Conservation (phyloP, 2,797 vertebrate species). For the Pipistrellus kuhlii region DNA sequence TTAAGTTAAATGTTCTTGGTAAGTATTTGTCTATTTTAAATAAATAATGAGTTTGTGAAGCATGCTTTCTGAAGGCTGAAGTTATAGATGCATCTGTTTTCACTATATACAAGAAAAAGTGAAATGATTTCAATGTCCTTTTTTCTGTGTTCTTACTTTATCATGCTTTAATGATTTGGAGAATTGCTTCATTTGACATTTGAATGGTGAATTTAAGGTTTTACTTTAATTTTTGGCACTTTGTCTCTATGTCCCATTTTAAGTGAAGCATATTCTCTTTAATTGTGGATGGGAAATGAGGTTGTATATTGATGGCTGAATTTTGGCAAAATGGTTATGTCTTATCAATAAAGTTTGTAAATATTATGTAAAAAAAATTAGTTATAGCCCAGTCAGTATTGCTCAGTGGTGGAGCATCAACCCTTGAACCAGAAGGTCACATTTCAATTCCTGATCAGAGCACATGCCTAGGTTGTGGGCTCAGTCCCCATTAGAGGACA, state of each 20-base stretch:
- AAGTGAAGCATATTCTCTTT: constrained; percentile 66
- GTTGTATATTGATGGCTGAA: constrained; percentile 32
- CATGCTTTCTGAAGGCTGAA: constrained; percentile 46
- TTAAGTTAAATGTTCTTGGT: constrained; percentile 67
- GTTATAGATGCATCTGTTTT: constrained; percentile 55
- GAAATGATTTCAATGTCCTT: constrained; percentile 43
- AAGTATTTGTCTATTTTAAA: constrained; percentile 67
- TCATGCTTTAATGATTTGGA: constrained; percentile 52
- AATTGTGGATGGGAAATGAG: constrained; percentile 21
- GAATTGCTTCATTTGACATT: constrained; percentile 63
- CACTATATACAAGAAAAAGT: constrained; percentile 46
- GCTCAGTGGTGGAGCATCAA: no score
- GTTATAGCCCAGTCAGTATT: no score
- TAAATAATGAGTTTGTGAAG: constrained; percentile 50
- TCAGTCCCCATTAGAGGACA: no score
- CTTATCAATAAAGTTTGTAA: constrained; percentile 9
- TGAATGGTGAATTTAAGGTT: constrained; percentile 54
- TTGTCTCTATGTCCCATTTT: constrained; percentile 45
- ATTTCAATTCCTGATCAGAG: no score
- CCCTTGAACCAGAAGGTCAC: no score
- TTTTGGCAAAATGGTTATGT: constrained; percentile 40
- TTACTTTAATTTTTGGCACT: constrained; percentile 56
- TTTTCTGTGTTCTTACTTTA: constrained; percentile 37
- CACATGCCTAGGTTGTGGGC: no score
- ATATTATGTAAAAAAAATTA: not conserved